Evolutionary conservation across 2,888 invertebrate species (phyloP), one percentile per base, ranked within the genome.

Genomic region (Allolobophora icterica): DNA sequence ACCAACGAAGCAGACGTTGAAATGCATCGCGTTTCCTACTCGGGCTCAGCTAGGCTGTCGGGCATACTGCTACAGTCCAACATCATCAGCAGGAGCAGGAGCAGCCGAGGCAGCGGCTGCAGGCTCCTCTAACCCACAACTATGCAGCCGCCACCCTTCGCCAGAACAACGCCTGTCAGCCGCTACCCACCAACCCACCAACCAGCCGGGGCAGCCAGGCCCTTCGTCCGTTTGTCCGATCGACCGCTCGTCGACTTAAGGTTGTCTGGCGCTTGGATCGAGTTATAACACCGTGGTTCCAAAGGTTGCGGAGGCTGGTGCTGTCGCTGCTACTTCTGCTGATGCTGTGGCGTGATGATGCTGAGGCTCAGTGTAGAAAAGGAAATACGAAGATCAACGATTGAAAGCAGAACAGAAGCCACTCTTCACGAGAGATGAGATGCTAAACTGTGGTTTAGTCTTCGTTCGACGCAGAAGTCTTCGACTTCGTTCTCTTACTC

Each of bases 191-290:
- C 71, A 71, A 8, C 71, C n/a, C 17, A 45, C 45, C 40, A 40
- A 15, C 52, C 52, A 52, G 52, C 52, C 24, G 24, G 52, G 52
- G 21, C 52, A 52, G 71, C 71, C 30, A n/a, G 30, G 71, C 71
- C n/a, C 71, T 71, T 71, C 71, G 71, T n/a, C 71, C 71, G 71
- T 71, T 71, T 11, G 71, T 71, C 71, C 71, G 30, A 11, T 71
- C 71, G 71, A 71, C 71, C 71, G 71, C 30, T n/a, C 71, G 71
- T 71, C 71, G 71, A 71, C 71, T 71, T 71, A 71, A 71, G 71
- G 71, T n/a, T n/a, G 71, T n/a, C 71, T 71, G 71, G 71, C 6
- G n/a, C n/a, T 71, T n/a, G n/a, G 30, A 71, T 11, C n/a, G 71
- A 71, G 71, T 71, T n/a, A 71, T 30, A 71, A n/a, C n/a, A 52